Evolutionary conservation across 2,113 vertebrate genomes (phyloP).

Genomic region (Triplophysa rosa): DNA sequence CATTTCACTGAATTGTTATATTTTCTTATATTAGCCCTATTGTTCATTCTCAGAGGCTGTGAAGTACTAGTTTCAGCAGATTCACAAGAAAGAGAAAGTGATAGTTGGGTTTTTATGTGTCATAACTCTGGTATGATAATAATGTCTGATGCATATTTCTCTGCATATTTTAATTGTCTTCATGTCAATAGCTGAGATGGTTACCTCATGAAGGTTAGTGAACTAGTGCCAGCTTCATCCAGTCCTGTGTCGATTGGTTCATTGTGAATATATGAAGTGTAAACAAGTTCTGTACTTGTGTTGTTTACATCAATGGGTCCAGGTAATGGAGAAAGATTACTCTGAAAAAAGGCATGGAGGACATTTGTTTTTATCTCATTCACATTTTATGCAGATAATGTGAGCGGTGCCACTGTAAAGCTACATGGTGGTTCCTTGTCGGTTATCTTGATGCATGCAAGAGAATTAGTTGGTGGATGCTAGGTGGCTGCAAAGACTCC

Average conservation of each 20-base stretch:
- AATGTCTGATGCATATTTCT: constrained; percentile 21
- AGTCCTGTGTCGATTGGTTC: constrained; percentile 29
- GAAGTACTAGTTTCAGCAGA: background rate
- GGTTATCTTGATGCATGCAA: too few species aligned
- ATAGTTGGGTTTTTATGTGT: constrained; percentile 2
- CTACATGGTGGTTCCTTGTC: too few species aligned
- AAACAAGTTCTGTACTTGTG: constrained; percentile 20
- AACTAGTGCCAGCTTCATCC: constrained; percentile 12
- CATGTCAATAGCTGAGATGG: background rate
- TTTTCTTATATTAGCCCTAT: background rate
- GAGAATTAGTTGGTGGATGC: too few species aligned
- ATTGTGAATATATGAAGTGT: background rate
- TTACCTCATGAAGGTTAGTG: constrained; percentile 57
- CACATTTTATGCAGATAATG: too few species aligned
- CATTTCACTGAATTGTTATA: background rate
- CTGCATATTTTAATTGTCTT: background rate
- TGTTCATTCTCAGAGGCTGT: background rate
- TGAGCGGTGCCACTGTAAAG: too few species aligned
- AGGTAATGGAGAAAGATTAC: background rate
- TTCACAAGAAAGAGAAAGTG: constrained; percentile 10
- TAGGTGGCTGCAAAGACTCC: too few species aligned
- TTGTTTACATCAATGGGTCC: constrained; percentile 3
- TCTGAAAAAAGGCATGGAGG: constrained; percentile 36
- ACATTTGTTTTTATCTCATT: background rate
- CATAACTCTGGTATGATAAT: constrained; percentile 25